Base-by-base conservation (phyloP, 2,797 vertebrate genomes). In the Lateolabrax maculatus region DNA sequence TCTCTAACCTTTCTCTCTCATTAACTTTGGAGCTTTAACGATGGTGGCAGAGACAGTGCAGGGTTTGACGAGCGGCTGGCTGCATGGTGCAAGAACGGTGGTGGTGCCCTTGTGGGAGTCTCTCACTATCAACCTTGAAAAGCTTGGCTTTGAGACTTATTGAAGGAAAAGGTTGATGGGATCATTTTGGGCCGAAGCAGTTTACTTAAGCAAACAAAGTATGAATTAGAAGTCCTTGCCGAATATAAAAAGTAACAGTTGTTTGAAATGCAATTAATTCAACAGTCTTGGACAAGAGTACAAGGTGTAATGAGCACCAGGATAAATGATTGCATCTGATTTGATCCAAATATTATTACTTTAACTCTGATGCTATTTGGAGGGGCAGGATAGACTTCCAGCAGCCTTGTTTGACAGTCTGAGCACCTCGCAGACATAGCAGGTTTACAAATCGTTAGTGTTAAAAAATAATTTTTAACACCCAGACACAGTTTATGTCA, bases 21-120 rank as follows among this genome's bases (percentile, higher is more conserved):
- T 95, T 95, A 95, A 93, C 84, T 92, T 89, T 87, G 84, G 78
- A 83, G 88, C 83, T 90, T 91, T 92, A 92, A 93, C 67, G 81
- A 91, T 75, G 79, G 88, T 71, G 87, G 89, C 74, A 85, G 87
- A 90, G 82, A 77, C 77, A 57, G 84, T 21, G 75, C 55, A 1
- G 75, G 46, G 65, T 88, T 90, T 91, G 90, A 91, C 60, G 75
- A 93, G 89, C 46, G 66, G 70, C 77, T 69, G 73, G 85, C 84
- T 88, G 84, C 75, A 23, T 34, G 78, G 75, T 61, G 71, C 0
- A 39, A 83, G 55, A 66, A 77, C 57, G 75, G 64, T 68, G 51
- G 77, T 29, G 29, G 49, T 82, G 85, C 67, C 82, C 79, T 88
- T 84, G 84, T 80, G 67, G 70, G 72, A 82, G 71, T 60, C 71